Percentiles rank a stretch among this genome's conserved stretches.
phyloP scores from a whole-genome alignment of 2,888 invertebrate genomes.

The Nephrotoma appendiculata region DNA sequence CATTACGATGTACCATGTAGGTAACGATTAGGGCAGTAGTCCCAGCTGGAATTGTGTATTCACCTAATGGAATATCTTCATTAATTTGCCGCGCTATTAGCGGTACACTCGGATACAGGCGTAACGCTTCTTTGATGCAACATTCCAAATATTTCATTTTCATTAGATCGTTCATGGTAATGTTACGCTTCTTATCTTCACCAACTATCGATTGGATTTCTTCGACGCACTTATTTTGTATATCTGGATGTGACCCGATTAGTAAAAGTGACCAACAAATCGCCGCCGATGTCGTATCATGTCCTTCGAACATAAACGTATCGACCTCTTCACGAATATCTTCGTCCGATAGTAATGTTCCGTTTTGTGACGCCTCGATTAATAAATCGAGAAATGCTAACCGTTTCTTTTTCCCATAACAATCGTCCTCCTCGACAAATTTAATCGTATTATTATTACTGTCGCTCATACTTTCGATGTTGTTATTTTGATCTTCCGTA shows the following conservation, averaged over 20 bases:
- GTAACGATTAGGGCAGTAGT: slow-evolving; percentile 43
- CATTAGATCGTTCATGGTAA: slow-evolving; percentile 41
- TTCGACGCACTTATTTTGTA: slow-evolving; percentile 32
- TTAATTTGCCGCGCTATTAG: slow-evolving; percentile 43
- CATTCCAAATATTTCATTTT: slow-evolving; percentile 52
- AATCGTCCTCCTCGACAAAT: slow-evolving; percentile 18
- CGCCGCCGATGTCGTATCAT: slow-evolving; percentile 33
- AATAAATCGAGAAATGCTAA: slow-evolving; percentile 43
- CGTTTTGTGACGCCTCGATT: slow-evolving; percentile 38
- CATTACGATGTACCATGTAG: slow-evolving; percentile 49
- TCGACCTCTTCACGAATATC: slow-evolving; percentile 47
- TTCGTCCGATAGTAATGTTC: slow-evolving; percentile 29
- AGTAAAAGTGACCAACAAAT: slow-evolving; percentile 32
- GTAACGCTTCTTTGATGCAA: slow-evolving; percentile 51
- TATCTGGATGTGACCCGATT: slow-evolving; percentile 28
- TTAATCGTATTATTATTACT: slow-evolving; percentile 15
- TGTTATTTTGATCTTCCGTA: slow-evolving; percentile 10
- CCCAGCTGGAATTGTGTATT: slow-evolving; percentile 31
- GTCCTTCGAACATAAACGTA: slow-evolving; percentile 45
- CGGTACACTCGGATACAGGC: slow-evolving; percentile 52
- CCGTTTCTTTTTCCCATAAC: slow-evolving; percentile 35
- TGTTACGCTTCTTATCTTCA: slow-evolving; percentile 31
- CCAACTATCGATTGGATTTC: slow-evolving; percentile 37
- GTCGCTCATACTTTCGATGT: slow-evolving; percentile 14
- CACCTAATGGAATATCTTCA: slow-evolving; percentile 38